A percentile compares a stretch with the other conserved stretches of the same genome.
phyloP scores from a whole-genome alignment of 2,113 vertebrate species.

The Empidonax alnorum region DNA sequence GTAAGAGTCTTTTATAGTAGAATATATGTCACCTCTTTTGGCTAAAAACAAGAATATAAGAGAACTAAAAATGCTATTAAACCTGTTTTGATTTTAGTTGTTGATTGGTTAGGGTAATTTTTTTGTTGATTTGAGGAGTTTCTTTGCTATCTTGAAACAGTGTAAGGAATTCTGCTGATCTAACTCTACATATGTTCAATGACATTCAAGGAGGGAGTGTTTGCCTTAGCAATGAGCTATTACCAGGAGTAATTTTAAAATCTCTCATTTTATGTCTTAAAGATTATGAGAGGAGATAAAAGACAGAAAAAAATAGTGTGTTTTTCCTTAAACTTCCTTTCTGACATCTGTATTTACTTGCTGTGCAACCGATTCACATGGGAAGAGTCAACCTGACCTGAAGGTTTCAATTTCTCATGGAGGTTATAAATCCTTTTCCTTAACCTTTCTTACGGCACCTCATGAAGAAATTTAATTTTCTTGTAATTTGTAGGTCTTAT shows the following conservation, averaged over 20 bases:
- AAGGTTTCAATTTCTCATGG: not conserved
- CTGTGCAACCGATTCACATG: not conserved
- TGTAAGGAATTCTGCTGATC: not conserved
- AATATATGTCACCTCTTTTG: not conserved
- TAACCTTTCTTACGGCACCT: not conserved
- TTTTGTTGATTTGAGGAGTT: not conserved
- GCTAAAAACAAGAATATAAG: not conserved
- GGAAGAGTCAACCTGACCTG: not conserved
- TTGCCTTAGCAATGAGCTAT: not conserved
- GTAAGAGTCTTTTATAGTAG: not conserved
- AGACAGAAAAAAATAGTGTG: not conserved
- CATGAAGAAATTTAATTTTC: not conserved
- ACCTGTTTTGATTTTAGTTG: not conserved
- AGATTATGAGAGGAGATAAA: not conserved
- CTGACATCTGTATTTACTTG: not conserved
- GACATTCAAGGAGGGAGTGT: not conserved
- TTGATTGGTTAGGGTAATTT: not conserved
- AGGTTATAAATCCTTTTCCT: not conserved
- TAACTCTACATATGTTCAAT: not conserved
- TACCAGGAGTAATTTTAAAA: not conserved
- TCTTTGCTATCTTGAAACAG: not conserved
- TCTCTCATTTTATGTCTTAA: not conserved
- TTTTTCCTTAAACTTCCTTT: not conserved
- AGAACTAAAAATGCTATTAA: not conserved
- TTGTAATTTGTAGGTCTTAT: not conserved